Conservation (phyloP, 2,888 invertebrate genomes). For the Seira ritae region DNA sequence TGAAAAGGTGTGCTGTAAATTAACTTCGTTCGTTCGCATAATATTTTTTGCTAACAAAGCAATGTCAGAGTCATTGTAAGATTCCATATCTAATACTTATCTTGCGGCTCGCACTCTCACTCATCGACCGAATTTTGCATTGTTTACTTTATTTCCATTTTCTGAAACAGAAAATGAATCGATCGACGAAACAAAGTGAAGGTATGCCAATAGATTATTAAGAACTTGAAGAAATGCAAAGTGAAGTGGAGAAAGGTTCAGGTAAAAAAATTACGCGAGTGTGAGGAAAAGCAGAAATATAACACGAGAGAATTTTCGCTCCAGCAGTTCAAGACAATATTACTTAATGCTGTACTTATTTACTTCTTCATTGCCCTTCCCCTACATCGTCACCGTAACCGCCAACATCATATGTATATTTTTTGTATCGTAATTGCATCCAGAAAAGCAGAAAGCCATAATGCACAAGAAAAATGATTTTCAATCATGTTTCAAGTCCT, state of each 20-base stretch:
- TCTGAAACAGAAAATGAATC: slow-evolving; percentile 30
- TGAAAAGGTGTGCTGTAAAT: too few species aligned
- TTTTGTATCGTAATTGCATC: background rate
- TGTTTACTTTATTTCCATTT: slow-evolving; percentile 34
- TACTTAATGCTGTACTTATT: background rate
- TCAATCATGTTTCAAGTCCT: background rate
- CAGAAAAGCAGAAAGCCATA: background rate
- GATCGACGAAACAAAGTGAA: slow-evolving; percentile 34
- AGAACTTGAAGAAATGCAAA: background rate
- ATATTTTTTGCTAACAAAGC: too few species aligned
- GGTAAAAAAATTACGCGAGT: background rate
- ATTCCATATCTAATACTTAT: background rate
- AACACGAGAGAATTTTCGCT: too few species aligned
- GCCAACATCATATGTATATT: background rate
- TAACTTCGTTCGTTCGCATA: too few species aligned
- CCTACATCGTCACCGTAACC: background rate
- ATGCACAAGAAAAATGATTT: slow-evolving; percentile 16
- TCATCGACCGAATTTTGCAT: slow-evolving; percentile 1
- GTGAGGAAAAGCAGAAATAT: background rate
- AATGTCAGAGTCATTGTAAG: too few species aligned
- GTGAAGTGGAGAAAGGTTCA: background rate
- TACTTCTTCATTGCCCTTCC: background rate
- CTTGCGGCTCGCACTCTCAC: background rate
- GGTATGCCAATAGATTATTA: slow-evolving; percentile 40
- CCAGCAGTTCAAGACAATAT: too few species aligned